phyloP scores from a whole-genome alignment of 30 jellyfish, hydroid and myxozoan species.

The Chironex yamaguchii region DNA sequence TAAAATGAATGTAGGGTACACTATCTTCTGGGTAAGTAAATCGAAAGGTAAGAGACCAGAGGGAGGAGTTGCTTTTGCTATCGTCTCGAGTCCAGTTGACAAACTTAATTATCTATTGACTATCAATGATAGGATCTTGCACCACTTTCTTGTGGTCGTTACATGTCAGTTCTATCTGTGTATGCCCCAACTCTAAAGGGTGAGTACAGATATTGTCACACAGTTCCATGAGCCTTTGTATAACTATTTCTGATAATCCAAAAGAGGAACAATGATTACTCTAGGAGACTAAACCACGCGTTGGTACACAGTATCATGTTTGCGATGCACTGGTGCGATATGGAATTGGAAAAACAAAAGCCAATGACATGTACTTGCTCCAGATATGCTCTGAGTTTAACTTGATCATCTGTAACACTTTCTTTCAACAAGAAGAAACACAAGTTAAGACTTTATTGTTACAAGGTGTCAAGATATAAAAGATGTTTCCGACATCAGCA shows the following conservation, averaged over 20 bases:
- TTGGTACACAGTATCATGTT: neutral
- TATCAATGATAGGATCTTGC: neutral
- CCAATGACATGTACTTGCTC: neutral
- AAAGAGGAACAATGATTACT: neutral
- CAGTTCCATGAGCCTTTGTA: neutral
- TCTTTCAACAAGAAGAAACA: neutral
- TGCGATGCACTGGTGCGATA: neutral
- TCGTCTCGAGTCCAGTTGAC: neutral
- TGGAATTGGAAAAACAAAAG: neutral
- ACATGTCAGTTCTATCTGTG: neutral
- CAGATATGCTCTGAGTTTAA: neutral
- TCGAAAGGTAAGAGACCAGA: no score
- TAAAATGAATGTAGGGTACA: no score
- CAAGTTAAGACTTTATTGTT: neutral
- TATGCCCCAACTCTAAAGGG: neutral
- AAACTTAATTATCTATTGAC: neutral
- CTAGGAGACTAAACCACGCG: neutral
- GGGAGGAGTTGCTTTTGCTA: no score
- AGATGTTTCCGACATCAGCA: neutral
- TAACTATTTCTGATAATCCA: neutral
- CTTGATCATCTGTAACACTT: neutral
- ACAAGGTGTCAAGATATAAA: neutral
- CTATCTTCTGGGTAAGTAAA: no score
- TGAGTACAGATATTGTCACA: neutral
- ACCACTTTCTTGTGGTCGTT: neutral